Evolutionary conservation across 2,888 invertebrate species (phyloP), one percentile per base, ranked within the genome.

Genomic region (Raillietiella orientalis): DNA sequence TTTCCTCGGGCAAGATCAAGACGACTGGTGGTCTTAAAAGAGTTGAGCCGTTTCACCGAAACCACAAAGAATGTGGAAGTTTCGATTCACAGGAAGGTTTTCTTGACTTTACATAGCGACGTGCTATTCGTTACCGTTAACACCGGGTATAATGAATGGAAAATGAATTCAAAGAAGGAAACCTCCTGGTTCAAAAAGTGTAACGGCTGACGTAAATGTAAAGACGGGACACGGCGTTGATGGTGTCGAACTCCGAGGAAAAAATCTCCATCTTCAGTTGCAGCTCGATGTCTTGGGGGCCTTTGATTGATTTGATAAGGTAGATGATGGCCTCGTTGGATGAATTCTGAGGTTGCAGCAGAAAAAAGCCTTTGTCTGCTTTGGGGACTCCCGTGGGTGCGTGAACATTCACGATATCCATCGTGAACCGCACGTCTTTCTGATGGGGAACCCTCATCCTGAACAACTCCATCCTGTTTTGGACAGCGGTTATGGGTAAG

Each of bases 201-300:
- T 67, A 70, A 41, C 72, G 65, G 0, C 79, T 74, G 4, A 84
- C 75, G 39, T 63, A 66, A 26, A 87, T 64, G 37, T 66, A 63
- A 25, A 87, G 56, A 42, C 69, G 74, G 1, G 79, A 75, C 1
- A 82, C 58, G 24, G 59, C 55, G 30, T 59, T 61, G 42, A 63
- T 70, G 3, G 79, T 53, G 29, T 71, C 67, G n/a, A n/a, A n/a
- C n/a, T n/a, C n/a, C n/a, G n/a, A n/a, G n/a, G n/a, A n/a, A n/a
- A n/a, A n/a, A n/a, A n/a, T n/a, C n/a, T n/a, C n/a, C 77, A 84
- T 79, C 32, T 62, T 62, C 15, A 87, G 52, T 37, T 75, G 66
- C 16, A 87, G 46, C 37, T 79, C 72, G 34, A 84, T 64, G 39
- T 79, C 79, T 43, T 87, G 84, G 1, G 84, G 82, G 1, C 84